Conservation (phyloP, 2,797 vertebrate genomes). For the Podarcis lilfordi region DNA sequence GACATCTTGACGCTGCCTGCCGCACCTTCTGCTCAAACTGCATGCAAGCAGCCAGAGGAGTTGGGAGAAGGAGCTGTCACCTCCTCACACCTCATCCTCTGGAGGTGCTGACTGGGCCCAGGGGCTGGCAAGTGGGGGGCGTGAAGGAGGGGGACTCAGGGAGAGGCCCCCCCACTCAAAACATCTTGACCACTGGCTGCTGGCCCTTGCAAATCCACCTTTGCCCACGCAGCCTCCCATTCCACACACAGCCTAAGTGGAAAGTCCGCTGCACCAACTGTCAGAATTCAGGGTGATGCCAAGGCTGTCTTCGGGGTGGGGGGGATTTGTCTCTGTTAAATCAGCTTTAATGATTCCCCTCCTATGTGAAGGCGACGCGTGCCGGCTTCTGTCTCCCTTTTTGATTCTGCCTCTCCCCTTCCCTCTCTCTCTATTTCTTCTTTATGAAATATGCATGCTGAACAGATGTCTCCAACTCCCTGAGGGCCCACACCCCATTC, state of each 20-base stretch:
- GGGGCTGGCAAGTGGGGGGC: too few relatives aligned
- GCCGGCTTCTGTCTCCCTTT: background rate
- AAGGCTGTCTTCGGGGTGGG: rapidly evolving
- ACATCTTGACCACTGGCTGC: background rate
- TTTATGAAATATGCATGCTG: constrained; percentile 83
- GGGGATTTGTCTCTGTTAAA: background rate
- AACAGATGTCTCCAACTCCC: constrained; percentile 80
- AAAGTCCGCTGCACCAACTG: background rate
- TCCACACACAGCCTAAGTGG: rapidly evolving
- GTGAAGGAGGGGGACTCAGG: background rate
- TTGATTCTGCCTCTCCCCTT: background rate
- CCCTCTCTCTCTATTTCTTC: constrained; percentile 72
- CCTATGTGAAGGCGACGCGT: background rate
- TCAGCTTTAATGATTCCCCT: rapidly evolving
- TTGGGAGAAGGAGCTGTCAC: too few relatives aligned
- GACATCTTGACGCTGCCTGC: too few relatives aligned
- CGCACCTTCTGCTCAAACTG: too few relatives aligned
- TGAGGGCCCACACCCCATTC: constrained; percentile 19
- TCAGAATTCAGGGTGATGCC: background rate
- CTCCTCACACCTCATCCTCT: too few relatives aligned
- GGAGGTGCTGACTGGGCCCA: background rate
- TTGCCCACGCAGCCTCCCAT: background rate
- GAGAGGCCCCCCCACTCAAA: background rate
- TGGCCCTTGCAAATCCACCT: background rate
- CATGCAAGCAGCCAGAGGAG: too few relatives aligned